phyloP scores from a whole-genome alignment of 2,113 vertebrate genomes.

The Ramphastos sulfuratus region DNA sequence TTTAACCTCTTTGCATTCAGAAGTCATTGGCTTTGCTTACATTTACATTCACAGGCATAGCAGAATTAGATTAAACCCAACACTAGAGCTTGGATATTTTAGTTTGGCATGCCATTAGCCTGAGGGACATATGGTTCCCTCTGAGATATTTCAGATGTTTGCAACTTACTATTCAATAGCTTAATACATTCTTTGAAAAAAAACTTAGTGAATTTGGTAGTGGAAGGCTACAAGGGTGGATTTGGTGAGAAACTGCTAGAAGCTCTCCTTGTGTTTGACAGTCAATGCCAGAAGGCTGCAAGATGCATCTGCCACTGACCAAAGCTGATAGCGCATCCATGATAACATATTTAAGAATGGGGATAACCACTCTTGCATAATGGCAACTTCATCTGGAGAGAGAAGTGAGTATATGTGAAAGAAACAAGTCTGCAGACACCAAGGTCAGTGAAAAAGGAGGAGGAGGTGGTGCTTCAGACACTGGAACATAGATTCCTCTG shows the following conservation, averaged over 20 bases:
- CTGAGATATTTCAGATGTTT: not conserved
- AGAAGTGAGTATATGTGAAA: not conserved
- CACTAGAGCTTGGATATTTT: not conserved
- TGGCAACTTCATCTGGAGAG: not conserved
- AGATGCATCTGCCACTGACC: not conserved
- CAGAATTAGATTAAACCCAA: not conserved
- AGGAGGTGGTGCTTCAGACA: not conserved
- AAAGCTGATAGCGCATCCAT: not conserved
- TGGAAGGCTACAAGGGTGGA: not conserved
- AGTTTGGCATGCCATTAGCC: not conserved
- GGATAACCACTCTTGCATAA: not conserved
- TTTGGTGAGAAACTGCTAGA: not conserved
- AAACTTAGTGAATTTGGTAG: not conserved
- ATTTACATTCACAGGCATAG: not conserved
- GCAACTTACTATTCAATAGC: not conserved
- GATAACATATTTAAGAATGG: not conserved
- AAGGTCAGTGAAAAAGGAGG: not conserved
- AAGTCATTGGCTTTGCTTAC: not conserved
- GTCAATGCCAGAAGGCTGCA: not conserved
- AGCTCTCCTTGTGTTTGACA: not conserved
- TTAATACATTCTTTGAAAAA: not conserved
- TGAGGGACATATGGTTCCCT: not conserved
- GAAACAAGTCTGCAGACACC: not conserved
- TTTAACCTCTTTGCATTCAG: not conserved
- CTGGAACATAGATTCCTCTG: not conserved